Evolutionary conservation across 2,113 vertebrate genomes (phyloP), one percentile per base, ranked within the genome.

Genomic region (Xyliphius kryptos): DNA sequence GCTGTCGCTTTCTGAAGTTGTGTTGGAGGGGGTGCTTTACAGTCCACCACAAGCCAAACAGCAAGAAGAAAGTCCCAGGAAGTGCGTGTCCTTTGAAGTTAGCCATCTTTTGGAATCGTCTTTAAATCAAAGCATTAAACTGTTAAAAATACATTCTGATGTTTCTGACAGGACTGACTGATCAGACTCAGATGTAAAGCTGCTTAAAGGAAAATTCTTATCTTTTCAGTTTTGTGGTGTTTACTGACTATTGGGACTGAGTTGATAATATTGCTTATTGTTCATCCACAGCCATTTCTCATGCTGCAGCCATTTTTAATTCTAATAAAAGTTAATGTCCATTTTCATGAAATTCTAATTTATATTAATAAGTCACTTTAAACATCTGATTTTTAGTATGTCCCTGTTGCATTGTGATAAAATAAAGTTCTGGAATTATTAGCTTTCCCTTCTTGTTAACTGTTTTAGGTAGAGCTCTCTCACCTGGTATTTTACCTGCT

Each of bases 1-100:
- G 72, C 1, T 78, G 85, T 1, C 1, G 51, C 22, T 70, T 88
- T 72, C 71, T 85, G 76, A 79, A 86, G 67, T 84, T 79, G 57
- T 93, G 79, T 46, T 70, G 87, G 14, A 93, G 70, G 0, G 88
- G 77, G 63, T 85, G 79, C 69, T 95, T 98, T 58, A 95, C 77
- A 0, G 91, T 90, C 82, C 93, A 91, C 92, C 93, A 99, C 10
- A 96, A 74, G 9, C 95, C 96, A 50, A 86, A 81, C 7, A 97
- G 48, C 32, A 97, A 61, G 80, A 97, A 97, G 74, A 98, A 97
- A 3, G 86, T 85, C 43, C 95, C 95, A 0, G 95, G 96, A 40
- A 99, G 88, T 0, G 92, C 93, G 0, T 99, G 96, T 43, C 96
- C 96, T 79, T 93, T 89, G 70, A 99, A 97, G 81, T 93, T 97